Evolutionary conservation across 2,888 invertebrate genomes (phyloP), one percentile per base, ranked within the genome.

Genomic region (Drosophila maculinotata): DNA sequence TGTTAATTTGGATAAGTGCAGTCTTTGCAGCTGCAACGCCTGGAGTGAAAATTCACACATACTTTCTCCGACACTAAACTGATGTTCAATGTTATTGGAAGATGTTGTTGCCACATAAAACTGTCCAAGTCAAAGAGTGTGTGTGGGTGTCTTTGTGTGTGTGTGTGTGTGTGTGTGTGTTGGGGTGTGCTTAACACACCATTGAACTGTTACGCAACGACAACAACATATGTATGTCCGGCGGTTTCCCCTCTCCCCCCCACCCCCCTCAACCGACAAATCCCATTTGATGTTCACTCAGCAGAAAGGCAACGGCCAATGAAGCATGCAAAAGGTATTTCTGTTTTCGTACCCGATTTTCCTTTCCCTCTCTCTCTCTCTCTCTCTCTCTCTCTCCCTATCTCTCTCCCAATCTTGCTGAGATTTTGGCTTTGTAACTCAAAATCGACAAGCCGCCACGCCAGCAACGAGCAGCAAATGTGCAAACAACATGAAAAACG

Each of bases 271-370:
- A 42, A 53, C 70, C 75, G 76, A 74, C 79, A 85, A 83, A 86
- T 85, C 84, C 84, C 87, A 86, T 85, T 85, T 85, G 84, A 86
- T 79, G 84, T 85, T 86, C 84, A 86, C 73, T 80, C 86, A 85
- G 87, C 84, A 84, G 81, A 86, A 86, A 83, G 81, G 76, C 78
- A 87, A 77, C 64, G 79, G 78, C 72, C 88, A 87, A 85, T 87
- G 87, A 87, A 88, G 88, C 87, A 83, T 87, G 83, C 77, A 85
- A 88, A 85, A 85, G 87, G 81, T 84, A 81, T 79, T 84, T 76
- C 81, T 83, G 73, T 79, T 79, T 78, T 83, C 80, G 54, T 67
- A 69, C 53, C 69, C 69, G 60, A 45, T 42, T 49, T 39, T 48
- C 25, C 35, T n/a, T 30, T 5, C 10, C 1, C 7, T 9, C 14